Base-by-base conservation (phyloP, 1,140 invertebrate genomes). In the Bemisia tabaci region DNA sequence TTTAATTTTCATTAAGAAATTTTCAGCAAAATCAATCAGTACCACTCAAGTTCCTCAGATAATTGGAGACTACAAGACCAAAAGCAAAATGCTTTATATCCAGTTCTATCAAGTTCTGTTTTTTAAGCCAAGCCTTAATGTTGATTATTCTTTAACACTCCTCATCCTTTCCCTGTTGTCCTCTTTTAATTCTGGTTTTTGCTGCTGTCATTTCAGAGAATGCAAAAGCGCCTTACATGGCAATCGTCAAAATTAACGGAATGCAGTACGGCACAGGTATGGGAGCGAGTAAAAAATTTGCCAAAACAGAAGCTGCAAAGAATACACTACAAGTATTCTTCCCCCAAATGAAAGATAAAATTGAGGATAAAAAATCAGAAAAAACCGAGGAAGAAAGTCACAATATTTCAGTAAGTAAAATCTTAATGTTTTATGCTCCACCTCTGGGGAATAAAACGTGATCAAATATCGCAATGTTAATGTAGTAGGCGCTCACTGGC, bases 241-340 rank as follows among this genome's bases (percentile, higher is more conserved):
- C 94, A 26, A 92, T 92, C 63, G 92, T 97, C 60, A 87, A 87
- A 59, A 95, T 97, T 62, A 92, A 93, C 72, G 88, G 89, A 69
- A 89, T 97, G 78, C 86, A 92, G 74, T 97, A 97, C 79, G 94
- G 94, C 1, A 86, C 87, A 60, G 94, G 94, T 12, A 91, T 87
- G 79, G 94, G 94, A 2, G 91, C 90, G 64, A 96, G 92, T 76
- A 97, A 98, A 75, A 95, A 96, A 74, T 87, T 91, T 77, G 95
- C 95, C 17, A 98, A 98, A 80, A 86, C 89, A 1, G 91, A 94
- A 72, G 94, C 95, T 64, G 94, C 94, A 0, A 85, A 87, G 65
- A 86, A 87, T 67, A 94, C 94, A 23, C 80, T 98, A 17, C 91
- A 94, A 77, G 91, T 97, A 74, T 81, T 98, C 26, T 95, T 98